These are phyloP conservation scores for Maccullochella peelii DNA, from an alignment of 2,113 vertebrate species.

Conservation along the genomic window DNA sequence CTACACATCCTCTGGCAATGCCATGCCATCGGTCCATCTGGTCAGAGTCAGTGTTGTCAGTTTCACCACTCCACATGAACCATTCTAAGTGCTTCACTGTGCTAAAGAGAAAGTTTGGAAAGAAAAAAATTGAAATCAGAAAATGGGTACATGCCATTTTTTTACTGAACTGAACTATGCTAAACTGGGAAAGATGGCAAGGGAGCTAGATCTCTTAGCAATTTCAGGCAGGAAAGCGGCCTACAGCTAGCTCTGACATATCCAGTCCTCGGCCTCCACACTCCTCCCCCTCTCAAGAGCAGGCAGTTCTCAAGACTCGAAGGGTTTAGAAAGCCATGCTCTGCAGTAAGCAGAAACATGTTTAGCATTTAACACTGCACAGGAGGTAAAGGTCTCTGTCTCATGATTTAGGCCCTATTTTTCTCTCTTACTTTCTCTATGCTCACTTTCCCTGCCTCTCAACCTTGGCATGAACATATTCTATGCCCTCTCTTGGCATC, in stretches of 20 bases:
- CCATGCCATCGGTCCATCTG: constrained; percentile 9
- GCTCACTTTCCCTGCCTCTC: constrained; percentile 1
- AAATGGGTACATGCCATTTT: not conserved
- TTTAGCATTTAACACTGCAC: constrained; percentile 70
- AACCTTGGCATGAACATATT: constrained; percentile 23
- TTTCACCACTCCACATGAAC: constrained; percentile 24
- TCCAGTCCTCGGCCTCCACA: constrained; percentile 16
- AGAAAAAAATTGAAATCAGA: not conserved
- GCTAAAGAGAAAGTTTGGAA: not conserved
- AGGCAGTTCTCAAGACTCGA: constrained; percentile 43
- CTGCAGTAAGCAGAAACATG: constrained; percentile 55
- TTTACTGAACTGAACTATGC: constrained; percentile 14
- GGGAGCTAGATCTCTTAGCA: constrained; percentile 22
- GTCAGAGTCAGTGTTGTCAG: constrained; percentile 19
- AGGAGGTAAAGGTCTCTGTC: constrained; percentile 54
- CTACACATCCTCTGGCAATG: not conserved
- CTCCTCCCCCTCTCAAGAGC: constrained; percentile 36
- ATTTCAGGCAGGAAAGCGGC: constrained; percentile 41
- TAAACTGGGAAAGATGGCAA: constrained; percentile 11
- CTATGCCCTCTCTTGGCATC: constrained; percentile 40
- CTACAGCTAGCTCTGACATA: constrained; percentile 56
- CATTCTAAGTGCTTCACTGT: constrained; percentile 3
- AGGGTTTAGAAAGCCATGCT: constrained; percentile 40
- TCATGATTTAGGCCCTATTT: constrained; percentile 18
- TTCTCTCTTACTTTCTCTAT: constrained; percentile 9